These are phyloP conservation scores for Bradypodion pumilum DNA, from an alignment of 2,797 vertebrate species.

Conservation along the genomic window DNA sequence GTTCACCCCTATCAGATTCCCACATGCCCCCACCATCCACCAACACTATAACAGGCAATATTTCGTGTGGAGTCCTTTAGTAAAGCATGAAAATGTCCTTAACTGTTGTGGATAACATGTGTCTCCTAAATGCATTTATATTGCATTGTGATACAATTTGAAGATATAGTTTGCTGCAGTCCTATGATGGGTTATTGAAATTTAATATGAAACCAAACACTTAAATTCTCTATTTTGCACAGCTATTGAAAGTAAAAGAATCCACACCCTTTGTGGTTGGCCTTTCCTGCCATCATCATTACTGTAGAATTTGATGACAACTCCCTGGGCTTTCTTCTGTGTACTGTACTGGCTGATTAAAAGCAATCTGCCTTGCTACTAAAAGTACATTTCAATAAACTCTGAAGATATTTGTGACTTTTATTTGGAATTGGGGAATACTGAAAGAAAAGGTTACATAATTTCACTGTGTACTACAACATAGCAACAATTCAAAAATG, in stretches of 20 bases:
- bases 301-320: conserved; percentile 62
- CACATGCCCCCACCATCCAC: too few species aligned
- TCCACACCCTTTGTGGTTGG: not conserved
- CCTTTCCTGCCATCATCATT: conserved; percentile 41
- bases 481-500: not conserved
- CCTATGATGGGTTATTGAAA: too few species aligned
- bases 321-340: conserved; percentile 69
- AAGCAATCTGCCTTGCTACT: conserved; percentile 71
- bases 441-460: conserved; percentile 63
- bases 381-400: conserved; percentile 72
- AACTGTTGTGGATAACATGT: not conserved
- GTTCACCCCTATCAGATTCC: too few species aligned
- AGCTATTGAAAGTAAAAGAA: not conserved
- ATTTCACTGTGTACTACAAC: not conserved
- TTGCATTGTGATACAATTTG: conserved; percentile 8
- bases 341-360: conserved; percentile 71
- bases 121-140: conserved; percentile 10
- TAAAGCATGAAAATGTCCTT: not conserved
- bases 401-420: conserved; percentile 66
- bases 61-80: not conserved
- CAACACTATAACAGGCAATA: too few species aligned
- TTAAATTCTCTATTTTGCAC: not conserved
- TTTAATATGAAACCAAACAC: too few species aligned
- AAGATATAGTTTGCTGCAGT: not conserved
- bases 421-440: conserved; percentile 59